These are phyloP conservation scores for Atopsyche davidsoni DNA, from an alignment of 1,140 invertebrate species.

Conservation along the genomic window DNA sequence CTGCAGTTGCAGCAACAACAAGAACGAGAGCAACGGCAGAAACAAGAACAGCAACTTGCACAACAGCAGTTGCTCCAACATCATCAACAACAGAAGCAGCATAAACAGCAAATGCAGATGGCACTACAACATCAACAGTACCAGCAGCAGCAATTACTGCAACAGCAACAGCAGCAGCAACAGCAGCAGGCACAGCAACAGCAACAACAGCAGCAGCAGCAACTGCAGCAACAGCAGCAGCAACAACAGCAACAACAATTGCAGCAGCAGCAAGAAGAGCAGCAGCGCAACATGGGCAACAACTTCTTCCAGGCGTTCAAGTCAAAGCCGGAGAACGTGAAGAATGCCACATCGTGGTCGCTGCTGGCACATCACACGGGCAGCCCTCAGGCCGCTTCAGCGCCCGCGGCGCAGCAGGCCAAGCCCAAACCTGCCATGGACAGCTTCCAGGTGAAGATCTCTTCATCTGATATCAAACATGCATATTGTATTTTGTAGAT, in stretches of 20 bases:
- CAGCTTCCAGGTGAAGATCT: constrained; percentile 58
- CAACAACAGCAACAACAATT: constrained; percentile 14
- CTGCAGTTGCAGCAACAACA: constrained; percentile 32
- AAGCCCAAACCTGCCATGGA: constrained; percentile 63
- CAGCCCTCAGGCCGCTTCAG: constrained; percentile 59
- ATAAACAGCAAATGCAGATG: too few species aligned
- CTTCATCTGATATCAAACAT: too few species aligned
- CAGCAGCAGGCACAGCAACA: too few species aligned
- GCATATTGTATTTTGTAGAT: too few species aligned
- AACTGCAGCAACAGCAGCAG: too few species aligned
- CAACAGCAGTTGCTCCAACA: constrained; percentile 8
- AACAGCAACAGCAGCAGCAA: constrained; percentile 5
- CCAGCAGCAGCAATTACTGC: too few species aligned
- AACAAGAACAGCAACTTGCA: constrained; percentile 1
- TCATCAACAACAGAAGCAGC: not conserved
- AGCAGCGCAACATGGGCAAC: constrained; percentile 48
- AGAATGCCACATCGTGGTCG: constrained; percentile 90
- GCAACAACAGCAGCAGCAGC: too few species aligned
- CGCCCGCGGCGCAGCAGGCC: constrained; percentile 51
- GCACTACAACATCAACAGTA: constrained; percentile 12
- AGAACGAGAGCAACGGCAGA: constrained; percentile 4
- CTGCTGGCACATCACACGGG: constrained; percentile 78
- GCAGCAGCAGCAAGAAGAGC: constrained; percentile 28
- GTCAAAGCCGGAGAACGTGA: constrained; percentile 66
- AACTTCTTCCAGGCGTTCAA: constrained; percentile 63